A percentile compares a stretch with the other conserved stretches of the same genome.
Evolutionary conservation across 2,888 invertebrate genomes (phyloP).

Genomic region (Zhuqinia jingwanae): DNA sequence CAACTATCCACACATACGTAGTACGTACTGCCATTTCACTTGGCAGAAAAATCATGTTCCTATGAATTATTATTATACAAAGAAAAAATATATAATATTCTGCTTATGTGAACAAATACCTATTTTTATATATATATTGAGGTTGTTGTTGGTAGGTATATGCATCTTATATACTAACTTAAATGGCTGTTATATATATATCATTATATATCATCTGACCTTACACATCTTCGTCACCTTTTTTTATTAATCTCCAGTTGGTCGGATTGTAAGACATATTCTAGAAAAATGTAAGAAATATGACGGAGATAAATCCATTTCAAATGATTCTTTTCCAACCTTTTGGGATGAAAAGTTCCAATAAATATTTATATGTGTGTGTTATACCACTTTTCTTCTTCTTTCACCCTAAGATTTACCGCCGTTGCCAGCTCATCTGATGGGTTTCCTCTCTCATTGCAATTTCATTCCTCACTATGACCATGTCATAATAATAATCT

Average conservation of each 20-base stretch:
- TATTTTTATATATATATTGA: too few relatives aligned
- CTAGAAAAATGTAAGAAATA: slow-evolving; percentile 46
- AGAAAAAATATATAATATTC: too few relatives aligned
- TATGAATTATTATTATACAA: too few relatives aligned
- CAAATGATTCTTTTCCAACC: slow-evolving; percentile 48
- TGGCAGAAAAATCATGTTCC: slow-evolving; percentile 1
- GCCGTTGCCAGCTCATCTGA: not conserved
- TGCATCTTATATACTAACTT: too few relatives aligned
- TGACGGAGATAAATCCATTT: slow-evolving; percentile 65
- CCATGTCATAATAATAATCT: not conserved
- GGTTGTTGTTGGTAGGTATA: too few relatives aligned
- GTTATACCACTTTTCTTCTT: not conserved
- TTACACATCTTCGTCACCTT: slow-evolving; percentile 62
- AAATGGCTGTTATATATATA: too few relatives aligned
- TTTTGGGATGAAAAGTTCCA: slow-evolving; percentile 33
- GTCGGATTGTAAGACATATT: not conserved
- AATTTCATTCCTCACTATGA: slow-evolving; percentile 4
- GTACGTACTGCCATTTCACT: slow-evolving; percentile 14
- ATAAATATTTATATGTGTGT: slow-evolving; percentile 68
- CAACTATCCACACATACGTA: not conserved
- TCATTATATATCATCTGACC: slow-evolving; percentile 6
- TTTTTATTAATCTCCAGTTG: slow-evolving; percentile 66
- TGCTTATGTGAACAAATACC: too few relatives aligned
- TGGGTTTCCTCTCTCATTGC: slow-evolving; percentile 16
- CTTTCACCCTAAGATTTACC: slow-evolving; percentile 13